Percentiles rank a stretch among this genome's conserved stretches.
These are phyloP conservation scores for Crossocerus cetratus DNA, from an alignment of 2,888 invertebrate species.

Conservation along the genomic window DNA sequence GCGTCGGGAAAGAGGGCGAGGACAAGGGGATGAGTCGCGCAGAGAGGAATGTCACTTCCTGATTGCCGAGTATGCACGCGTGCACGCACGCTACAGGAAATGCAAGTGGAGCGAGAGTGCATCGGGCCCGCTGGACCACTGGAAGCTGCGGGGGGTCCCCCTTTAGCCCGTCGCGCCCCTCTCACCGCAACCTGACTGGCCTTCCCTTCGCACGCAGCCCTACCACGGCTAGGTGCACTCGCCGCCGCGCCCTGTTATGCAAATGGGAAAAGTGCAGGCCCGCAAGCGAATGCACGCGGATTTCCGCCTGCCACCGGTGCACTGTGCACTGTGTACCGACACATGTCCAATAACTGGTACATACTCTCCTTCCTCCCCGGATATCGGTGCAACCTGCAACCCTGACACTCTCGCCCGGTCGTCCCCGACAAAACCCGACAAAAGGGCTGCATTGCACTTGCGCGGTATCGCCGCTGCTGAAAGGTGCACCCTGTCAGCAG, in stretches of 20 bases:
- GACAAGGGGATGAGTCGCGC: constrained; percentile 26
- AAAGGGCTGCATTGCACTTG: too few relatives aligned
- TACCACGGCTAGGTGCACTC: constrained; percentile 55
- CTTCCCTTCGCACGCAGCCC: constrained; percentile 11
- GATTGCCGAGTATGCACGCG: constrained; percentile 15
- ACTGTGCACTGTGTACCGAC: background rate
- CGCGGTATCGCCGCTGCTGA: constrained; percentile 3
- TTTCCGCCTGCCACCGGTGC: constrained; percentile 23
- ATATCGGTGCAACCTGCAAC: constrained; percentile 4
- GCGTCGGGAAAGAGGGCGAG: background rate
- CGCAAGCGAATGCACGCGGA: constrained; percentile 50
- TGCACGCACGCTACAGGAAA: constrained; percentile 24
- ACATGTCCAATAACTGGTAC: background rate
- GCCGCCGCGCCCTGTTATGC: constrained; percentile 64
- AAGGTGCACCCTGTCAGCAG: constrained; percentile 10
- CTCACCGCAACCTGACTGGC: constrained; percentile 54
- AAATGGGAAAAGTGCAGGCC: constrained; percentile 68
- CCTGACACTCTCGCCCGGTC: background rate
- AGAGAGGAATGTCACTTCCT: constrained; percentile 22
- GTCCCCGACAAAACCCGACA: too few relatives aligned
- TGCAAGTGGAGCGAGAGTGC: constrained; percentile 53
- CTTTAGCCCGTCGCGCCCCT: constrained; percentile 20
- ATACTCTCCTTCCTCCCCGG: constrained; percentile 7
- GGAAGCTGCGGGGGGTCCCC: constrained; percentile 49
- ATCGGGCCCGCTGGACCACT: constrained; percentile 33